phyloP scores from a whole-genome alignment of 2,888 invertebrate species.

The Ecliptopera silaceata region DNA sequence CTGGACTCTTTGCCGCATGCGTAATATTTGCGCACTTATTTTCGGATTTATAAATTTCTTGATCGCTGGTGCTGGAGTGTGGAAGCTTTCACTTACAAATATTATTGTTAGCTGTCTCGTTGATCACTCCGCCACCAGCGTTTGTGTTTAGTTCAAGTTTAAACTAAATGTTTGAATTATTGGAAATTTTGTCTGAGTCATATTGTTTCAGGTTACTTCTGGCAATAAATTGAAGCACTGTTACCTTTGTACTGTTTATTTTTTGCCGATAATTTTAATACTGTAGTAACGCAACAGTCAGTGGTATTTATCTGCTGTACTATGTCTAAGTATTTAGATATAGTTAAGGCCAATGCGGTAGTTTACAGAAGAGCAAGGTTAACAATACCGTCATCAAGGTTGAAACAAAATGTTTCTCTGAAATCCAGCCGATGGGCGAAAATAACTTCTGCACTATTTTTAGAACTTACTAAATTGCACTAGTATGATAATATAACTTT shows the following conservation, averaged over 20 bases:
- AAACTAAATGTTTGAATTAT: slow-evolving; percentile 6
- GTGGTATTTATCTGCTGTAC: no score
- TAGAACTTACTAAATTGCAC: slow-evolving; percentile 32
- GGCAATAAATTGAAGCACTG: slow-evolving; percentile 5
- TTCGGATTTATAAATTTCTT: slow-evolving; percentile 53
- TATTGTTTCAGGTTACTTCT: background rate
- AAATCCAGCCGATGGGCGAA: slow-evolving; percentile 57
- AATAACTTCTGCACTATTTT: slow-evolving; percentile 57
- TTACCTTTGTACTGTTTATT: background rate
- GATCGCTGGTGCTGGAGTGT: slow-evolving; percentile 40
- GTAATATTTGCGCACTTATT: slow-evolving; percentile 67
- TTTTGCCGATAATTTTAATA: background rate
- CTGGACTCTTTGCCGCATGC: slow-evolving; percentile 60
- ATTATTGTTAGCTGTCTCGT: slow-evolving; percentile 27
- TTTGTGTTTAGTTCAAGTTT: slow-evolving; percentile 3
- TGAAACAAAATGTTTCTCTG: slow-evolving; percentile 63
- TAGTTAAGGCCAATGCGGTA: slow-evolving; percentile 57
- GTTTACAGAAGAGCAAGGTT: slow-evolving; percentile 71
- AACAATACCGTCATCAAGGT: slow-evolving; percentile 78
- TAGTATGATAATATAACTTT: background rate
- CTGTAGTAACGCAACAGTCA: no score
- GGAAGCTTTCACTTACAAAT: slow-evolving; percentile 23
- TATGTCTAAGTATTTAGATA: slow-evolving; percentile 53
- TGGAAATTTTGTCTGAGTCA: slow-evolving; percentile 4
- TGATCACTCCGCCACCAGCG: slow-evolving; percentile 4